These are phyloP conservation scores for Dolichallabes microphthalmus DNA, from an alignment of 2,113 vertebrate species.

Conservation along the genomic window DNA sequence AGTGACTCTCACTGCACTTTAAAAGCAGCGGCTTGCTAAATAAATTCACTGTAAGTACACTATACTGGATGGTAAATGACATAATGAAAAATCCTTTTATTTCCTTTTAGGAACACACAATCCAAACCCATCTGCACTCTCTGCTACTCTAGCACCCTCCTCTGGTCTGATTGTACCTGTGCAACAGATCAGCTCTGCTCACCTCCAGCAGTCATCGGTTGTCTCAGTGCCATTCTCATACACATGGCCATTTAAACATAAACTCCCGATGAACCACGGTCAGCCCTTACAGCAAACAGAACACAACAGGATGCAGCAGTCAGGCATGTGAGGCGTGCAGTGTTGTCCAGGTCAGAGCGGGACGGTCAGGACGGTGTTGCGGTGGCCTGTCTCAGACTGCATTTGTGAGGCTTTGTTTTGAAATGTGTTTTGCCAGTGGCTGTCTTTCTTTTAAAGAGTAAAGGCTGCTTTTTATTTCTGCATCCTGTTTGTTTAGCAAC, in stretches of 20 bases:
- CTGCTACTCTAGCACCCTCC: conserved; percentile 14
- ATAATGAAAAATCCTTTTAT: conserved; percentile 1
- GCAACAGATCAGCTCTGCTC: background rate
- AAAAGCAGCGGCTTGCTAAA: background rate
- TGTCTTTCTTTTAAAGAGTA: conserved; percentile 41
- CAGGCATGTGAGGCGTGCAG: conserved; percentile 6
- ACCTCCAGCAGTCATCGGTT: background rate
- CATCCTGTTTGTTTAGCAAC: conserved; percentile 47
- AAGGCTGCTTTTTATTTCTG: conserved; percentile 46
- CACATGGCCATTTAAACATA: background rate
- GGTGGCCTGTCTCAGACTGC: conserved; percentile 2
- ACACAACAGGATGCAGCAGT: background rate
- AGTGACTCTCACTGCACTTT: background rate
- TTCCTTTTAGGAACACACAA: background rate
- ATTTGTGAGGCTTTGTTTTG: conserved; percentile 1
- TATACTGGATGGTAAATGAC: background rate
- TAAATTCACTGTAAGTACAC: background rate
- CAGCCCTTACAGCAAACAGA: background rate
- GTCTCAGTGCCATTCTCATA: background rate
- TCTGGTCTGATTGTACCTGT: background rate
- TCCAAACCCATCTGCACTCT: background rate
- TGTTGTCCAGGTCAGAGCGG: background rate
- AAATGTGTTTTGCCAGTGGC: conserved; percentile 17
- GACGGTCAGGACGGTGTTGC: conserved; percentile 12
- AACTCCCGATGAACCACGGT: conserved; percentile 2